Evolutionary conservation across 2,888 invertebrate genomes (phyloP), one percentile per base, ranked within the genome.

Genomic region (Drosophila crucigera): DNA sequence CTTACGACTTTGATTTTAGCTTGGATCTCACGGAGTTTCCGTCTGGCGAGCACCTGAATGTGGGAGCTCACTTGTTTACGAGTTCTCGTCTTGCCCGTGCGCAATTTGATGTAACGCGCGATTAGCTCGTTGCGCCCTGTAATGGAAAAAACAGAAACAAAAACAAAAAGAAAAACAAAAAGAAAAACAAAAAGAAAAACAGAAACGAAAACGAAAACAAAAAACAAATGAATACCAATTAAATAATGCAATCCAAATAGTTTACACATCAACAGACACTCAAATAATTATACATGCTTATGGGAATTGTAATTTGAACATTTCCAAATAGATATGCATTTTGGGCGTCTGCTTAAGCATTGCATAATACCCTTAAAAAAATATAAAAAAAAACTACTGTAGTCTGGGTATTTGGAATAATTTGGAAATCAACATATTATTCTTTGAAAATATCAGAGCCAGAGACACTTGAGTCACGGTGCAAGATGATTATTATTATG

Each of bases 1-100:
- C 97, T 96, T 94, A 97, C 97, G 95, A 98, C 98, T 97, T 99
- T 99, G 91, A 98, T 96, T 96, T 99, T 99, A 91, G 98, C 97
- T 94, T 99, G 99, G 91, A 99, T 97, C 95, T 99, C 99, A 90
- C 99, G 96, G 91, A 99, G 95, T 95, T 99, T 99, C 94, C 99
- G 96, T 94, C 99, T 96, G 89, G 99, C 99, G 93, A 99, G 96
- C 93, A 99, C 99, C 95, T 99, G 99, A 94, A 99, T 99, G 94
- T 99, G 99, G 92, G 99, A 99, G 92, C 99, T 99, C 92, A 99
- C 99, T 95, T 99, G 99, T 94, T 99, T 99, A 93, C 99, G 95
- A 94, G 99, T 99, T 94, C 99, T 96, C 94, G 99, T 99, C 94
- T 99, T 99, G 84, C 99, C 99, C 89, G 99, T 99, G 92, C 99